phyloP scores from a whole-genome alignment of 92 coral and sea anemone species.

The Palythoa caribaeorum region DNA sequence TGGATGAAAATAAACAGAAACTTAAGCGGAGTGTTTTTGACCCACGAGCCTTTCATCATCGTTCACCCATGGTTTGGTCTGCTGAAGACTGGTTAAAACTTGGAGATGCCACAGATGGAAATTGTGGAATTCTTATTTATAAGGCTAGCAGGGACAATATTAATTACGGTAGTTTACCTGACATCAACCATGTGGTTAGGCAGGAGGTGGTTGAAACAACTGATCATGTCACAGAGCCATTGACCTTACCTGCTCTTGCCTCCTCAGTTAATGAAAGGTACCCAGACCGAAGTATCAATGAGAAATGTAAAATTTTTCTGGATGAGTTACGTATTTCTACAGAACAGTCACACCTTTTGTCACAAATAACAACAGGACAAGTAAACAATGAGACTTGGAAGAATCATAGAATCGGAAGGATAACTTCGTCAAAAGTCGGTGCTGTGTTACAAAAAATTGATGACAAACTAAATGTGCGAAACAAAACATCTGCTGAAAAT shows the following conservation, averaged over 20 bases:
- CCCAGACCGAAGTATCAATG: slow-evolving; percentile 11
- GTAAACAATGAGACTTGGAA: slow-evolving; percentile 5
- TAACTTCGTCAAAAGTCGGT: slow-evolving; percentile 31
- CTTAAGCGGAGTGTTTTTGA: neutral
- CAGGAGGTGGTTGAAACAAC: slow-evolving; percentile 16
- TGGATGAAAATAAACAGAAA: neutral
- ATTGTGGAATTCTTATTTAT: slow-evolving; percentile 53
- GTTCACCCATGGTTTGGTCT: neutral
- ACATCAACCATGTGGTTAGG: neutral
- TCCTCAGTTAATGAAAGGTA: slow-evolving; percentile 23
- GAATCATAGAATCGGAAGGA: slow-evolving; percentile 9
- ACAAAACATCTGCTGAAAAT: neutral
- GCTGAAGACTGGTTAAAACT: slow-evolving; percentile 38
- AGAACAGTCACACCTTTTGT: neutral
- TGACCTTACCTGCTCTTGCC: slow-evolving; percentile 51
- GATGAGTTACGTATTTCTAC: slow-evolving; percentile 28
- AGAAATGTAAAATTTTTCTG: slow-evolving; percentile 23
- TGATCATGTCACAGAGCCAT: slow-evolving; percentile 42
- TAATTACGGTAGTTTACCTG: neutral
- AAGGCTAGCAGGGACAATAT: slow-evolving; percentile 26
- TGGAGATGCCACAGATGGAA: slow-evolving; percentile 44
- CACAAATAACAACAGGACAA: neutral
- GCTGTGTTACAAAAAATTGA: slow-evolving; percentile 11
- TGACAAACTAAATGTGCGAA: neutral
- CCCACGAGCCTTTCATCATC: neutral